A percentile compares a stretch with the other conserved stretches of the same genome.
These are phyloP conservation scores for Epinotia demarniana DNA, from an alignment of 2,888 invertebrate genomes.

Conservation along the genomic window DNA sequence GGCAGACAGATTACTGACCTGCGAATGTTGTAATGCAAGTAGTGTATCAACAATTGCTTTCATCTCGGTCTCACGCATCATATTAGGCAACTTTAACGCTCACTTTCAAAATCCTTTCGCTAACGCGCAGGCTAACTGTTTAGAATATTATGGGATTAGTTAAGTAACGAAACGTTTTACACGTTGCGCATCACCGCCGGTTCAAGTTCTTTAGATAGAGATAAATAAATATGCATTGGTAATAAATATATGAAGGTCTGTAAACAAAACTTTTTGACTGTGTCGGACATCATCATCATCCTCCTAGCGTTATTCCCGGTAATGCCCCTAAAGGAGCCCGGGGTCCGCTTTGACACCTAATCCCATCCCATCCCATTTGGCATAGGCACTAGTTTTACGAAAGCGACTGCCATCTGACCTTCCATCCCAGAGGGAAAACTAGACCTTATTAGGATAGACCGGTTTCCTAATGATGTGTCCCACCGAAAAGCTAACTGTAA, in stretches of 20 bases:
- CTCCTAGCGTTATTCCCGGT: too few species aligned
- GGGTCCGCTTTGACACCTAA: too few species aligned
- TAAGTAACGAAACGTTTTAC: constrained; percentile 16
- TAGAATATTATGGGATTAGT: constrained; percentile 24
- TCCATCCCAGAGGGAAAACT: too few species aligned
- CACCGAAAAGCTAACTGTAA: too few species aligned
- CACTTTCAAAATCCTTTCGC: constrained; percentile 73
- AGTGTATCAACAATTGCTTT: constrained; percentile 60
- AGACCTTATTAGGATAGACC: too few species aligned
- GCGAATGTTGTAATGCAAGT: constrained; percentile 55
- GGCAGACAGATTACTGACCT: constrained; percentile 50
- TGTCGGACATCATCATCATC: too few species aligned
- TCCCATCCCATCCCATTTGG: too few species aligned
- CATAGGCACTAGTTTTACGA: too few species aligned
- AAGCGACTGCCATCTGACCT: too few species aligned
- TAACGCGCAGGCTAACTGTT: constrained; percentile 44
- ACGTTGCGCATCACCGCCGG: neutral
- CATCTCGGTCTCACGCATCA: constrained; percentile 57
- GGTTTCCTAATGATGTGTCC: too few species aligned
- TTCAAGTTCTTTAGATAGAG: neutral
- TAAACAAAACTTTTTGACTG: neutral
- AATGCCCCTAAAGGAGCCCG: too few species aligned
- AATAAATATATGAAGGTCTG: too few species aligned
- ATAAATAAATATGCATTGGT: neutral
- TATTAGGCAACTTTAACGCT: constrained; percentile 61